Evolutionary conservation across 2,113 vertebrate genomes (phyloP).

Genomic region (Thalassarche chlororhynchos): DNA sequence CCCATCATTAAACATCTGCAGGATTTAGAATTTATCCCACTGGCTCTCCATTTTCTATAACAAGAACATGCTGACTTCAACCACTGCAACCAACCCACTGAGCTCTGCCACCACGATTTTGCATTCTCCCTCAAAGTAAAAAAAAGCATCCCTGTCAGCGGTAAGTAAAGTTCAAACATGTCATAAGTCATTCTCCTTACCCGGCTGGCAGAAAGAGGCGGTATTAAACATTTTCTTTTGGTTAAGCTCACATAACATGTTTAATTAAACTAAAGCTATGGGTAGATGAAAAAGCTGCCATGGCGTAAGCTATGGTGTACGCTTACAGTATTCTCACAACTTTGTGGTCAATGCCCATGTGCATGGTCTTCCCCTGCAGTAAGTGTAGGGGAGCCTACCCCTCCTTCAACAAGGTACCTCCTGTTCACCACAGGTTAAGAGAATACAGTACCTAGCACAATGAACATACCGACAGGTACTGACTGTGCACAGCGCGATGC

Average conservation of each 20-base stretch:
- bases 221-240: neutral
- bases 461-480: neutral
- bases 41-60: slow-evolving; percentile 35
- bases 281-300: neutral
- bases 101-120: neutral
- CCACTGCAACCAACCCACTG: slow-evolving; percentile 20
- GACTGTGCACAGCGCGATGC: neutral
- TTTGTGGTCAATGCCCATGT: neutral
- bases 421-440: neutral
- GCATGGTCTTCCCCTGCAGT: neutral
- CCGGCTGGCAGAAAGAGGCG: neutral
- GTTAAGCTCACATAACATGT: neutral
- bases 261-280: neutral
- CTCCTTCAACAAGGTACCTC: neutral
- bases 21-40: slow-evolving; percentile 2
- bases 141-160: neutral
- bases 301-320: fast-evolving
- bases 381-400: neutral
- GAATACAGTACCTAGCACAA: neutral
- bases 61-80: slow-evolving; percentile 58
- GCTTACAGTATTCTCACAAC: neutral
- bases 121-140: neutral
- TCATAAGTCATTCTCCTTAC: neutral
- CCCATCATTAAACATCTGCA: slow-evolving; percentile 68
- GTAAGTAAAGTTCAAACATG: neutral